phyloP scores from a whole-genome alignment of 2,888 invertebrate species.

The Epinotia ramella region DNA sequence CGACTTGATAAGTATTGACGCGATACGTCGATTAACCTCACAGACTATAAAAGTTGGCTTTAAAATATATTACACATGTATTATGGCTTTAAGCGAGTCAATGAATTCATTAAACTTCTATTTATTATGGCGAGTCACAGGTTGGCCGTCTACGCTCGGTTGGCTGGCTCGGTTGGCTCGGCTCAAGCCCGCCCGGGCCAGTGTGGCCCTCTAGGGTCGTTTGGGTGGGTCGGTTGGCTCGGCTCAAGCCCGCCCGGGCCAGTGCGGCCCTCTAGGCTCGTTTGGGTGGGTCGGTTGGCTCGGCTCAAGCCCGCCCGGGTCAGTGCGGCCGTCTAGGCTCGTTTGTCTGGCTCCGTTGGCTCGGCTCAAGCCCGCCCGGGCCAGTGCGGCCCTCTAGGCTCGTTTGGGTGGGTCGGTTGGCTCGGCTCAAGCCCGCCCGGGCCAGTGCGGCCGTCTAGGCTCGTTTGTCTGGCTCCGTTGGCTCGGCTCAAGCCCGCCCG shows the following conservation, averaged over 20 bases:
- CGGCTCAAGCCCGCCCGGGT: not conserved
- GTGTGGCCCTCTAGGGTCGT: constrained; percentile 6
- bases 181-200: not conserved
- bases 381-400: not conserved
- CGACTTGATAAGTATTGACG: constrained; percentile 78
- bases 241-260: not conserved
- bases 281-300: not conserved
- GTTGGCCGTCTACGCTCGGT: constrained; percentile 9
- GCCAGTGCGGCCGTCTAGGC: constrained; percentile 12
- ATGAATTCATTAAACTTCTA: constrained; percentile 77
- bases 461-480: not conserved
- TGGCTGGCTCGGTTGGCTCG: not conserved
- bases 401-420: not conserved
- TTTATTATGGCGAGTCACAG: constrained; percentile 63
- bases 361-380: not conserved
- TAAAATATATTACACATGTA: constrained; percentile 83
- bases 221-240: not conserved
- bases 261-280: not conserved
- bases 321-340: not conserved
- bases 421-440: constrained; percentile 1
- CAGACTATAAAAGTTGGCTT: constrained; percentile 86
- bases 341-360: not conserved
- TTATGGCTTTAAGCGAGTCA: constrained; percentile 83
- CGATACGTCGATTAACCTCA: constrained; percentile 79
- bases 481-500: constrained; percentile 3